Evolutionary conservation across 23 tunicate species (phyloP), one percentile per base, ranked within the genome.

Genomic region (Oikopleura dioica): DNA sequence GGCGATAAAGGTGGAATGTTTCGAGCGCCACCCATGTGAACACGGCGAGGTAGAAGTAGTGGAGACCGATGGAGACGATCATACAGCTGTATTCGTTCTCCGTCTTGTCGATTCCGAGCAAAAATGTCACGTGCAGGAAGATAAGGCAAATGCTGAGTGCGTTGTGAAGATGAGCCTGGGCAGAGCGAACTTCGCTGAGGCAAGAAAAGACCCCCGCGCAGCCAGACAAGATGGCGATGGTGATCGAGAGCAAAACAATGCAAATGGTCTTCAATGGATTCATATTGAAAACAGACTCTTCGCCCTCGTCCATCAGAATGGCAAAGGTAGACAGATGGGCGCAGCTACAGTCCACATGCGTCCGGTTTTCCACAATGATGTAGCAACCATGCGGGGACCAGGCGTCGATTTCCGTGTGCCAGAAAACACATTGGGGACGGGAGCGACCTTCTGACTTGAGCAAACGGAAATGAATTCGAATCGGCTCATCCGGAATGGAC

Each of bases 1-100:
- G 79, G 37, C 99, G 76, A 59, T 94, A 94, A 29, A 94, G 44
- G 76, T 94, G 99, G 16, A 94, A 38, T 0, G 86, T 94, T 28
- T 83, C 95, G 21, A 86, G 85, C 34, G 83, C 78, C 1, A 86
- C 38, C 99, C 99, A 94, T 16, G 95, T 75, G 68, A 94, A 94
- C 34, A 80, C 78, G 50, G 78, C 59, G 51, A 94, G 51, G 36
- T 86, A 84, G 67, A 94, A 75, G 59, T 86, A 86, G 79, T 94
- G 99, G 1, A 94, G 81, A 37, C 50, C 35, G 21, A 94, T 81
- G 0, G 99, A 87, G 16, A 83, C 76, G 38, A 92, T 82, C 99
- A 94, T 94, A 81, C 99, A 94, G 69, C 36, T 69, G 81, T 94
- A 94, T 12, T 76, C 63, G 81, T 80, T 69, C 2, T 79, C 55